These are phyloP conservation scores for Ammodramus savannarum DNA, from an alignment of 2,113 vertebrate genomes.

Conservation along the genomic window DNA sequence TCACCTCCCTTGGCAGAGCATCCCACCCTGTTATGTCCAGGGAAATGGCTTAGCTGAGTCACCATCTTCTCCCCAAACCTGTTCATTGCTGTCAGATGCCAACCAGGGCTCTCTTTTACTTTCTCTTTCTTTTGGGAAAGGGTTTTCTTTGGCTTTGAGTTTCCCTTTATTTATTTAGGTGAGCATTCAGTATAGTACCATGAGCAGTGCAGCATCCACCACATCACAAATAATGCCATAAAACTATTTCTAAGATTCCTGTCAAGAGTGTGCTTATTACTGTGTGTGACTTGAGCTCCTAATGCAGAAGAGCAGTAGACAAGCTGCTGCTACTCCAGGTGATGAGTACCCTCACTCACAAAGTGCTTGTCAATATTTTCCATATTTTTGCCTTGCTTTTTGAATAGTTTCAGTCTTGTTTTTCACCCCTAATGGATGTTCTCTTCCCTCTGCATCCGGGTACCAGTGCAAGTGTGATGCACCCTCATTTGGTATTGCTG, in stretches of 20 bases:
- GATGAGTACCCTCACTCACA: background rate
- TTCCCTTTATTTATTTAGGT: background rate
- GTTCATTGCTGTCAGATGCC: accelerated
- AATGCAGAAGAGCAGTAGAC: background rate
- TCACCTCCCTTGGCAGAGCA: background rate
- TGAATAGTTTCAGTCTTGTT: constrained; percentile 9
- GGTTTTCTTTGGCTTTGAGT: background rate
- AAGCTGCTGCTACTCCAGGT: background rate
- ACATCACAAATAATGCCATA: background rate
- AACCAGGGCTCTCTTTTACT: background rate
- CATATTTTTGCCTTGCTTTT: constrained; percentile 15
- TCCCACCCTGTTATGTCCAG: background rate
- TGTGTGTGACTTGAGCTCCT: accelerated
- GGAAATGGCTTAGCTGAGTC: background rate
- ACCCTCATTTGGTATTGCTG: constrained; percentile 47
- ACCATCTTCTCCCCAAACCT: background rate
- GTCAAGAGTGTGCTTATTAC: background rate
- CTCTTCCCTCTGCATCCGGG: background rate
- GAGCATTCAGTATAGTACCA: background rate
- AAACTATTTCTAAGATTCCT: background rate
- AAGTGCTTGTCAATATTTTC: constrained; percentile 35
- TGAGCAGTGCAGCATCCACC: background rate
- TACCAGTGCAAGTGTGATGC: background rate
- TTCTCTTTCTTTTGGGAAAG: background rate
- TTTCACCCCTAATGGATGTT: background rate